These are phyloP conservation scores for Lepidurus packardi DNA, from an alignment of 1,140 invertebrate genomes.

Conservation along the genomic window DNA sequence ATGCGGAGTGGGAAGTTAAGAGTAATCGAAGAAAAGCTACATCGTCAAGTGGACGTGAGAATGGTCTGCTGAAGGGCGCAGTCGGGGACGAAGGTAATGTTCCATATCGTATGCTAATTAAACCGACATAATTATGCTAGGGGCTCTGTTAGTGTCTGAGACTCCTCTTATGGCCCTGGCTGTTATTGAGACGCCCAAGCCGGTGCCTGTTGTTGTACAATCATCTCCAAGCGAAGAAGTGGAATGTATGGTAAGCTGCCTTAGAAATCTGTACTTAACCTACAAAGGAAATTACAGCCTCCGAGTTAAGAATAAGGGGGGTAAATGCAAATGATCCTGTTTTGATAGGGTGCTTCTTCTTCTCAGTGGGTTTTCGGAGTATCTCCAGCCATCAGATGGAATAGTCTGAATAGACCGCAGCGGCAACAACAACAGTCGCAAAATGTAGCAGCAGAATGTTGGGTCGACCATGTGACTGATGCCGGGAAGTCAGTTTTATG, in stretches of 20 bases:
- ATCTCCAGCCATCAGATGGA: conserved; percentile 21
- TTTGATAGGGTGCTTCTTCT: conserved; percentile 5
- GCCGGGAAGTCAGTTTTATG: conserved; percentile 13
- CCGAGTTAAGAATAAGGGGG: background rate
- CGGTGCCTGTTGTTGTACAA: background rate
- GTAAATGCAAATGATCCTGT: background rate
- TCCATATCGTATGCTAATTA: conserved; percentile 7
- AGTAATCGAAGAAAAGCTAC: background rate
- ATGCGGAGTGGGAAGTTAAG: background rate
- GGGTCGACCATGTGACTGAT: conserved; percentile 13
- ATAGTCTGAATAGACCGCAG: conserved; percentile 7
- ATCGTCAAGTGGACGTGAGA: background rate
- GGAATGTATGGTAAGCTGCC: background rate
- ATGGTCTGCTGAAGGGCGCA: background rate
- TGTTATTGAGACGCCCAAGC: conserved; percentile 13
- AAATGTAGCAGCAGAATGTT: background rate
- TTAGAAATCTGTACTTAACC: too few species aligned
- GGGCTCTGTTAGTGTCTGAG: background rate
- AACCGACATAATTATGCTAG: background rate
- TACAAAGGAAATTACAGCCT: background rate
- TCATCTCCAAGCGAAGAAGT: background rate
- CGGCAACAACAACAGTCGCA: background rate
- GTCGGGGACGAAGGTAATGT: conserved; percentile 9
- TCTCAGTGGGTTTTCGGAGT: conserved; percentile 17
- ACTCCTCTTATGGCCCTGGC: background rate